Base-by-base conservation (phyloP, 2,888 invertebrate genomes). In the Eutolmus rufibarbis region DNA sequence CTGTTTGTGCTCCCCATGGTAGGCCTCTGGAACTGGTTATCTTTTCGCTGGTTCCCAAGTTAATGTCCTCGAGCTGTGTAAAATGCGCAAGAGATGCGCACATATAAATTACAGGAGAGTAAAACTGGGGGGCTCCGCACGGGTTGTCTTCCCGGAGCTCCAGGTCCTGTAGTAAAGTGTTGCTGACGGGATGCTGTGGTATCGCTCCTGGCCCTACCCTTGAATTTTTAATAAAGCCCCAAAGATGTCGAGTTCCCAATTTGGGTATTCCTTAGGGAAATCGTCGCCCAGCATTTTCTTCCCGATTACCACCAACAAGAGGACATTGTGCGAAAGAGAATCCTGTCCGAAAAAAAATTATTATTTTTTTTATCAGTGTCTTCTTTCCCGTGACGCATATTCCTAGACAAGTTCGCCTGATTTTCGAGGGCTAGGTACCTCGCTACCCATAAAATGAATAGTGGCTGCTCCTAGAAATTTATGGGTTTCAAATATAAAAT, bases 41-140 rank as follows among this genome's bases (percentile, higher is more conserved):
- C 76, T 81, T 31, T 56, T 81, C 7, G 28, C 46, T 81, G 81
- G 56, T 56, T 51, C 28, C 23, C 56, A 51, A 81, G 81, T 81
- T 81, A 56, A 23, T 81, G 34, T 28, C 81, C 81, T 28, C 43
- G 51, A 81, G 34, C 16, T 28, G 34, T 23, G 28, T 56, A 81
- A 81, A 28, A 81, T 81, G 81, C 81, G 81, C 81, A 51, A 81
- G 16, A 31, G 34, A 56, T 19, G 81, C 81, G 23, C 51, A 81
- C 56, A 16, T 31, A 43, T 81, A 81, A 81, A 66, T 66, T 66
- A 23, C 12, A 66, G 28, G 28, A 51, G n/a, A 51, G 51, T 5
- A 51, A 51, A n/a, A n/a, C 51, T 8, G 16, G 3, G 46, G n/a
- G 14, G 16, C 46, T 5, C 46, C 2, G 46, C 7, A 51, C 51